phyloP scores from a whole-genome alignment of 1,140 invertebrate species.

The Mylabris phalerata region DNA sequence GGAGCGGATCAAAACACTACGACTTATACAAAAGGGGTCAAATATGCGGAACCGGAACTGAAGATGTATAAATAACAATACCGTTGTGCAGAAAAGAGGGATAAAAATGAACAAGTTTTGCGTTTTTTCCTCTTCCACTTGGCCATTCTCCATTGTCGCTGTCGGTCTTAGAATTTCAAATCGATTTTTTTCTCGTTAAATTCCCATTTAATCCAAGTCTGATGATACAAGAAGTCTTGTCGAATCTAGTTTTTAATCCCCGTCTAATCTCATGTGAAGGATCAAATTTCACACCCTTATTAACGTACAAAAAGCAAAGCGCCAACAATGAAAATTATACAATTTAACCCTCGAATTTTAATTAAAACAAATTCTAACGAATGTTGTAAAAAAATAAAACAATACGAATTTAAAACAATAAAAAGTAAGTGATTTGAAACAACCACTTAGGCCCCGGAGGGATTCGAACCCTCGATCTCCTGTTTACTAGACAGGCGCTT shows the following conservation, averaged over 20 bases:
- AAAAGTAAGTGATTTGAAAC: neutral
- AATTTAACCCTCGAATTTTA: no score
- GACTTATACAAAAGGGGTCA: neutral
- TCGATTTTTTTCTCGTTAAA: neutral
- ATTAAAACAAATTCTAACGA: no score
- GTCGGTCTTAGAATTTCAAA: neutral
- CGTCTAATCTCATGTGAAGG: no score
- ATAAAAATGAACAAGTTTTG: slow-evolving; percentile 18
- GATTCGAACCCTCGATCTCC: slow-evolving; percentile 53
- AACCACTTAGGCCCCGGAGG: slow-evolving; percentile 44
- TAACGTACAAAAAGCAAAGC: no score
- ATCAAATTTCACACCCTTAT: no score
- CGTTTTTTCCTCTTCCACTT: neutral
- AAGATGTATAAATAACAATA: no score
- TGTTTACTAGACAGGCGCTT: slow-evolving; percentile 55
- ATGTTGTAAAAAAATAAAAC: no score
- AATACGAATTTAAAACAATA: neutral
- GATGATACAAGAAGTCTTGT: neutral
- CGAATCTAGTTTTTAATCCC: no score
- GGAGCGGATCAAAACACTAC: no score
- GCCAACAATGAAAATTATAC: no score
- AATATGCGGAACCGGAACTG: slow-evolving; percentile 26
- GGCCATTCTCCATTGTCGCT: no score
- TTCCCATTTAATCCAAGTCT: neutral
- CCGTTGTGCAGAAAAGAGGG: neutral